Base-by-base conservation (phyloP, 2,888 invertebrate genomes). In the Pristionchus entomophagus region DNA sequence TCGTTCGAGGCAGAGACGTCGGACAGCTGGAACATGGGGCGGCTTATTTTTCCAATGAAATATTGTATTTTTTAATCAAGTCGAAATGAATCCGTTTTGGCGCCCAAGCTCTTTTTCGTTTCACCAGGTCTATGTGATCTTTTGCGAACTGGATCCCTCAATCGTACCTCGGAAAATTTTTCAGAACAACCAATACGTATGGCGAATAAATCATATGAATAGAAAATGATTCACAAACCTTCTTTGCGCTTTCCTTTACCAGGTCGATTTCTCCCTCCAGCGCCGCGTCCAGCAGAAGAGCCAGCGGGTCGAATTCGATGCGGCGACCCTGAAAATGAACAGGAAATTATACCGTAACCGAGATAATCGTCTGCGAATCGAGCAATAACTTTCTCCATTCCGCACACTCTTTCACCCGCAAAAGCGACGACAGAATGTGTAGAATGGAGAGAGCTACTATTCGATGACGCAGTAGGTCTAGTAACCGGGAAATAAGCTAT, bases 1-100 rank as follows among this genome's bases (percentile, higher is more conserved):
- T 99, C 99, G 94, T 99, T 99, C 87, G 98, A 97, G 86, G 97
- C 97, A 94, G 98, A 98, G 59, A 98, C 97, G 95, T 99, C 97
- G 6, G 87, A 59, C 22, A 93, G 88, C 89, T 90, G 84, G 51
- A 89, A 85, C 1, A 12, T 0, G 26, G n/a, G 29, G 19, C 38
- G 35, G 73, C 4, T n/a, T n/a, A n/a, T n/a, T n/a, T n/a, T n/a
- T n/a, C n/a, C n/a, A n/a, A n/a, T n/a, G n/a, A n/a, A n/a, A n/a
- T n/a, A n/a, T n/a, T n/a, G n/a, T n/a, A n/a, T n/a, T n/a, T n/a
- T n/a, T n/a, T n/a, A n/a, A n/a, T n/a, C n/a, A n/a, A n/a, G n/a
- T n/a, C n/a, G 2, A 56, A 56, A 6, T n/a, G 0, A 22, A 26
- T 4, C 6, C n/a, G n/a, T 56, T 56, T n/a, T 56, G n/a, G 26